Percentiles rank a stretch among this genome's conserved stretches.
Conservation (phyloP, 2,888 invertebrate species). For the Fissipunctia ypsillon region DNA sequence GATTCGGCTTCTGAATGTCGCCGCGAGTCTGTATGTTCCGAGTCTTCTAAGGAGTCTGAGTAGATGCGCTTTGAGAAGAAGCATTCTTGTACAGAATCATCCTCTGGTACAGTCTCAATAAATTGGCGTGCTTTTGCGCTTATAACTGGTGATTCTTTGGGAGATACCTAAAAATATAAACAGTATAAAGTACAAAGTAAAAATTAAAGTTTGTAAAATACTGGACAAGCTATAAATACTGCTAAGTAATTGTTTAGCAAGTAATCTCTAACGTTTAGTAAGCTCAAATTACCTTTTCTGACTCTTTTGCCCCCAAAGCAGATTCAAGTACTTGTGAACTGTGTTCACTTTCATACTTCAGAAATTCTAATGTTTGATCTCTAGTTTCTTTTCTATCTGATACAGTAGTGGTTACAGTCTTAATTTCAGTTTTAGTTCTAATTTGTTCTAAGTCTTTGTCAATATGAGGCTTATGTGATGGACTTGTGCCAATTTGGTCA, state of each 20-base stretch:
- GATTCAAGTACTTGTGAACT: slow-evolving; percentile 78
- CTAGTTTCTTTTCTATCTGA: slow-evolving; percentile 69
- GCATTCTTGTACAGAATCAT: slow-evolving; percentile 89
- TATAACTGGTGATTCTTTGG: slow-evolving; percentile 88
- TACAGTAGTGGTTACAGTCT: slow-evolving; percentile 64
- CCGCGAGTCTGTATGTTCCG: slow-evolving; percentile 88
- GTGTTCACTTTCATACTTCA: slow-evolving; percentile 84
- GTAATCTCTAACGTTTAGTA: slow-evolving; percentile 15
- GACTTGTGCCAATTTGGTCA: slow-evolving; percentile 86
- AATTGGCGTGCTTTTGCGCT: slow-evolving; percentile 89
- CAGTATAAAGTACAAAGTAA: not conserved
- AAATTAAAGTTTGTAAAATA: not conserved
- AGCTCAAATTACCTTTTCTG: slow-evolving; percentile 78
- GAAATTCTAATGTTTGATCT: slow-evolving; percentile 81
- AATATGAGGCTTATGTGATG: slow-evolving; percentile 77
- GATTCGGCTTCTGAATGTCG: slow-evolving; percentile 89
- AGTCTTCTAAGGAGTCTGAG: slow-evolving; percentile 89
- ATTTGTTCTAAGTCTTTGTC: slow-evolving; percentile 73
- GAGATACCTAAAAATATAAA: slow-evolving; percentile 74
- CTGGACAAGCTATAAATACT: slow-evolving; percentile 7
- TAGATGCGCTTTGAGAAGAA: slow-evolving; percentile 90
- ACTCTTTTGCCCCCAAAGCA: slow-evolving; percentile 67
- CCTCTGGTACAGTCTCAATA: slow-evolving; percentile 90
- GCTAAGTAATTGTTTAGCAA: slow-evolving; percentile 7
- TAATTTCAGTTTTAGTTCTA: slow-evolving; percentile 70